Base-by-base conservation (phyloP, 2,797 vertebrate genomes). In the Decapterus maruadsi region DNA sequence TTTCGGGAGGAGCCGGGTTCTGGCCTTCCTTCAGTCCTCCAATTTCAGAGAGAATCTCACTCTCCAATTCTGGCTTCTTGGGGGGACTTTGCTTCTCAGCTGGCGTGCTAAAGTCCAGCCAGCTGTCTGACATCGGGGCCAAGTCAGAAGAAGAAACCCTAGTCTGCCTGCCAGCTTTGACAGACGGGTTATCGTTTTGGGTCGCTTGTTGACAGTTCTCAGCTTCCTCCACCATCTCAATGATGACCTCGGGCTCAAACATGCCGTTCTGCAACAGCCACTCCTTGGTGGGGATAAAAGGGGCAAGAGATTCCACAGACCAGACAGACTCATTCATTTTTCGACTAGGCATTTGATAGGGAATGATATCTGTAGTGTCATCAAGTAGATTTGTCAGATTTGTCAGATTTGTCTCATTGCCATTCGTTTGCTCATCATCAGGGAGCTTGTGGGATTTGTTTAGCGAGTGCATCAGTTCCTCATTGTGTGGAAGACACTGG, bases 241-340 rank as follows among this genome's bases (percentile, higher is more conserved):
- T 4, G 1, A 82, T 78, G 1, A 76, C 40, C 0, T 80, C 60
- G 5, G 75, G 34, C 20, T 85, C 86, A 4, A 77, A 50, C 12
- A 77, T 1, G 1, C 65, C 1, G 8, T 88, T 92, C 59, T 82
- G 81, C 36, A 69, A 12, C 5, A 90, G 17, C 87, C 82, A 84
- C 3, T 91, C 91, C 16, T 71, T 82, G 2, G 56, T 46, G 19
- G 93, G 93, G 14, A 91, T 46, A 22, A 70, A 93, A 2, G 80
- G 71, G 0, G 63, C 26, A 0, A 93, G 59, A 36, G 90, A 93
- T 59, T 94, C 93, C 61, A 94, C 92, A 1, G 93, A 94, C 93
- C 93, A 94, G 7, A 93, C 67, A 0, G 91, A 94, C 29, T 90
- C 90, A 19, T 93, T 85, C 17, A 87, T 36, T 26, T 73, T 86